Conservation (phyloP, 1,140 invertebrate genomes). For the Musca domestica region DNA sequence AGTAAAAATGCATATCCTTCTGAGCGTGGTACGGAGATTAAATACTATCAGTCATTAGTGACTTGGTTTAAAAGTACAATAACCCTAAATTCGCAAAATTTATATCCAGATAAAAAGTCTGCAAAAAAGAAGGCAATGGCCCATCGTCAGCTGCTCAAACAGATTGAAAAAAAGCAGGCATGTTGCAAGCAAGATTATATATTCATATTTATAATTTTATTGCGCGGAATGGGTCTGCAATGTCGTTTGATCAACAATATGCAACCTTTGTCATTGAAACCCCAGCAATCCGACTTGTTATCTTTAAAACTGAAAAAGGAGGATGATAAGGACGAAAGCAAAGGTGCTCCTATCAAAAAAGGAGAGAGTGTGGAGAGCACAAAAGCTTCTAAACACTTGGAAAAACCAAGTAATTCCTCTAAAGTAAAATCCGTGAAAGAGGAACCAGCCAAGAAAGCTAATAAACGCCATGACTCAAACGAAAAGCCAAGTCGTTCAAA, state of each 20-base stretch:
- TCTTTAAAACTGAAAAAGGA: constrained; percentile 58
- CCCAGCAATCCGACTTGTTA: constrained; percentile 60
- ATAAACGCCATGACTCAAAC: too few relatives aligned
- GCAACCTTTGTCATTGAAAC: constrained; percentile 63
- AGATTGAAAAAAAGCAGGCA: constrained; percentile 64
- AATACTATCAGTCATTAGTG: constrained; percentile 73
- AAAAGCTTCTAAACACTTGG: constrained; percentile 11
- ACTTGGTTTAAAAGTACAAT: constrained; percentile 73
- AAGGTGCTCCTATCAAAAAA: background rate
- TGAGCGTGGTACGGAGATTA: constrained; percentile 63
- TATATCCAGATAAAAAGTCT: constrained; percentile 40
- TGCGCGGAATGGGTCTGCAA: constrained; percentile 76
- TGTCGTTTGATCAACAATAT: constrained; percentile 75
- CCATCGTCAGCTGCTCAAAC: constrained; percentile 58
- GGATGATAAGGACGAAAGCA: constrained; percentile 32
- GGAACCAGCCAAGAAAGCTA: background rate
- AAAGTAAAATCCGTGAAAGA: background rate
- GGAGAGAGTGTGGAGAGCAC: background rate
- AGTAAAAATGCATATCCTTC: constrained; percentile 68
- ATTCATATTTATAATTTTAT: constrained; percentile 71
- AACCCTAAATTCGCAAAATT: constrained; percentile 55
- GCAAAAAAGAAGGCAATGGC: constrained; percentile 36
- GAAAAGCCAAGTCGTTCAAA: too few relatives aligned
- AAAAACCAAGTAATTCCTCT: too few relatives aligned
- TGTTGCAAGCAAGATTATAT: constrained; percentile 67